Evolutionary conservation across 2,113 vertebrate genomes (phyloP).

Genomic region (Daphoenositta chrysoptera): DNA sequence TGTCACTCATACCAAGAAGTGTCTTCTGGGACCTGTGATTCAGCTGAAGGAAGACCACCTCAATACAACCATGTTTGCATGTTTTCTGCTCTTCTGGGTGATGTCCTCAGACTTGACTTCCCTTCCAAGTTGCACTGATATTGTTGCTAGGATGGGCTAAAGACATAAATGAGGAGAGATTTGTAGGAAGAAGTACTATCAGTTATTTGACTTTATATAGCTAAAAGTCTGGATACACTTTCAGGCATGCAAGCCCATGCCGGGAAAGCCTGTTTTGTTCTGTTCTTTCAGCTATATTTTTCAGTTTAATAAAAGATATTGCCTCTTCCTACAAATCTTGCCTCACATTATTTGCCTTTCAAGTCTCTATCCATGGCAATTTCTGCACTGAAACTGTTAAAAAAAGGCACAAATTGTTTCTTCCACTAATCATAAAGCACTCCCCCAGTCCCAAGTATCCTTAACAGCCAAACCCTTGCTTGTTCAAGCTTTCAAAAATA

Average conservation of each 20-base stretch:
- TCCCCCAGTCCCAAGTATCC: background rate
- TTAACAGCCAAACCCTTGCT: background rate
- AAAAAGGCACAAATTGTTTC: background rate
- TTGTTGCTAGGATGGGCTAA: background rate
- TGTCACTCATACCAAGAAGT: background rate
- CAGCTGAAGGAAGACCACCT: background rate
- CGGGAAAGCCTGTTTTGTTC: background rate
- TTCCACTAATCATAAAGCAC: constrained; percentile 6
- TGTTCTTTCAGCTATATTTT: background rate
- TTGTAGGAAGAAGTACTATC: background rate
- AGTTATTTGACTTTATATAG: background rate
- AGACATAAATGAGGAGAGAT: background rate
- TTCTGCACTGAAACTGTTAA: background rate
- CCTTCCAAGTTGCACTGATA: background rate
- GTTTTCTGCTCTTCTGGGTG: background rate
- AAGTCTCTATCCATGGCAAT: background rate
- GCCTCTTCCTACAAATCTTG: background rate
- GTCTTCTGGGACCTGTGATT: background rate
- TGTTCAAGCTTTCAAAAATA: constrained; percentile 35
- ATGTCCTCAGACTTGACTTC: background rate
- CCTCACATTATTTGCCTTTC: background rate
- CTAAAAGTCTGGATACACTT: background rate
- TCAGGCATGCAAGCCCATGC: background rate
- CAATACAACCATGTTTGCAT: background rate
- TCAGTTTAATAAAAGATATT: constrained; percentile 36